phyloP scores from a whole-genome alignment of 2,888 invertebrate genomes.

The Pterostichus madidus region DNA sequence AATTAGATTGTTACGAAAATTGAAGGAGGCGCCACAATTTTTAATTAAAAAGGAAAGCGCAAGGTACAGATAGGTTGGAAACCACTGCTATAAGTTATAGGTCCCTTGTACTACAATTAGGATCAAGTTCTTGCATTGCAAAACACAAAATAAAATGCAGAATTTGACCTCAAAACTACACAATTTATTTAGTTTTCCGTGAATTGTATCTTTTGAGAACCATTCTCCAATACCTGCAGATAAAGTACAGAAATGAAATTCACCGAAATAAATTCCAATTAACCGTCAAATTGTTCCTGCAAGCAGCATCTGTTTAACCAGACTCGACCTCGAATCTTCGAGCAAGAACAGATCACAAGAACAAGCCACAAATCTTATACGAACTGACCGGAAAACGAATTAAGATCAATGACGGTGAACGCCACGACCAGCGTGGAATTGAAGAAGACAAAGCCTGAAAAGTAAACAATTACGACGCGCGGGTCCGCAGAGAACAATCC shows the following conservation, averaged over 20 bases:
- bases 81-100: no score
- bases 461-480: conserved; percentile 53
- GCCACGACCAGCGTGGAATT: conserved; percentile 43
- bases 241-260: conserved; percentile 2
- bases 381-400: conserved; percentile 28
- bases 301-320: conserved; percentile 35
- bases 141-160: no score
- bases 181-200: no score
- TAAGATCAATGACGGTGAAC: conserved; percentile 37
- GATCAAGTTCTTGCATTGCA: no score
- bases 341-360: conserved; percentile 1
- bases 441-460: conserved; percentile 50
- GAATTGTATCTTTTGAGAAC: not conserved
- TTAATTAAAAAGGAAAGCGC: no score
- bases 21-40: no score
- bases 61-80: no score
- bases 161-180: no score
- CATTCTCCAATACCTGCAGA: not conserved
- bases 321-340: not conserved
- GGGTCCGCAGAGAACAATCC: conserved; percentile 47
- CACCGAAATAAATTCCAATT: conserved; percentile 25
- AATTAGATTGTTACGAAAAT: no score
- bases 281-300: conserved; percentile 9
- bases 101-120: no score
- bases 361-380: conserved; percentile 28